These are phyloP conservation scores for Acanthopleura granulata DNA, from an alignment of 2,888 invertebrate genomes.

Conservation along the genomic window DNA sequence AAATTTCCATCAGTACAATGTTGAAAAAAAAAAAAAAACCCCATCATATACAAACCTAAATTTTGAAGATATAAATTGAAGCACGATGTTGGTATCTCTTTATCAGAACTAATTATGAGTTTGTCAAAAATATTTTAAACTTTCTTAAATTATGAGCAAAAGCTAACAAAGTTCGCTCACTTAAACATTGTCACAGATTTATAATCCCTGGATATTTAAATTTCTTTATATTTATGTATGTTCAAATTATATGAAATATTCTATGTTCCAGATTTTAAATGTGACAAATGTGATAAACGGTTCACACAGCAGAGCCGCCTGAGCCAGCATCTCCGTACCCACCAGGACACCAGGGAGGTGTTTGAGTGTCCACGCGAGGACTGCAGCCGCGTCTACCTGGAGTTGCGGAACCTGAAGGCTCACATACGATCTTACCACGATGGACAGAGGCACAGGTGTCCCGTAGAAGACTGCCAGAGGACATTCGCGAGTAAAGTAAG, in stretches of 20 bases:
- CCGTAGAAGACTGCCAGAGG: conserved; percentile 41
- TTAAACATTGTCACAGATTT: no score
- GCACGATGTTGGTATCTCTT: no score
- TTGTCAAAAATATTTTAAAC: no score
- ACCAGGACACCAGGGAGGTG: conserved; percentile 34
- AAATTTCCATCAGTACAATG: no score
- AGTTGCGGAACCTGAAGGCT: conserved; percentile 46
- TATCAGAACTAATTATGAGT: no score
- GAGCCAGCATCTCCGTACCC: conserved; percentile 42
- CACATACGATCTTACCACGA: conserved; percentile 54
- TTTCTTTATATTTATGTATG: no score
- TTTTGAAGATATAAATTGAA: no score
- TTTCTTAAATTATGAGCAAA: no score
- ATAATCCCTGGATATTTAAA: no score
- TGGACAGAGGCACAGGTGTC: conserved; percentile 43
- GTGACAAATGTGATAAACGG: conserved; percentile 40
- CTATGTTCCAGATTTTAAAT: conserved; percentile 27
- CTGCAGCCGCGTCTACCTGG: conserved; percentile 48
- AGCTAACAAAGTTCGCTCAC: no score
- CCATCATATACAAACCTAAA: no score
- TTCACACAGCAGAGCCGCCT: conserved; percentile 43
- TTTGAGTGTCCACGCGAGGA: conserved; percentile 47
- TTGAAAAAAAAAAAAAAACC: no score
- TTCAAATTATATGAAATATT: background rate
- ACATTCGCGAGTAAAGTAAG: conserved; percentile 50